These are phyloP conservation scores for Microctonus hyperodae DNA, from an alignment of 2,888 invertebrate genomes.

Conservation along the genomic window DNA sequence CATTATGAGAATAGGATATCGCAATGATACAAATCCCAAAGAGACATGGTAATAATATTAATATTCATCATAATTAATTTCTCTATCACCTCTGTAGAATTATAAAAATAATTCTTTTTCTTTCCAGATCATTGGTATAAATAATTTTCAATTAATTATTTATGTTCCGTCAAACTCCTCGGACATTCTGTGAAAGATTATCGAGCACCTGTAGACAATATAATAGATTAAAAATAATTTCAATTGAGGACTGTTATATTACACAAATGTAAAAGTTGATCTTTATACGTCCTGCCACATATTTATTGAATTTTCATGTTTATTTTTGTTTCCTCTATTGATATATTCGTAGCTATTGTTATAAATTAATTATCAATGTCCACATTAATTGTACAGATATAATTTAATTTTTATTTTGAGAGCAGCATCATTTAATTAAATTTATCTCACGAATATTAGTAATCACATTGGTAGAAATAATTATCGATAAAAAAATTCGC, in stretches of 20 bases:
- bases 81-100: neutral
- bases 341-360: neutral
- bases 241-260: neutral
- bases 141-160: neutral
- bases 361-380: neutral
- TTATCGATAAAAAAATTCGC: neutral
- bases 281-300: neutral
- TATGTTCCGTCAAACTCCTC: neutral
- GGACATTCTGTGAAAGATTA: neutral
- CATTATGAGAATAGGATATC: conserved; percentile 51
- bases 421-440: neutral
- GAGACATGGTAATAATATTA: conserved; percentile 47
- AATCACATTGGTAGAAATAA: neutral
- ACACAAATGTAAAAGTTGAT: neutral
- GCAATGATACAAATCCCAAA: conserved; percentile 42
- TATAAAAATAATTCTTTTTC: neutral
- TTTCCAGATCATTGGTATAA: conserved; percentile 8
- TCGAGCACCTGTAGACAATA: neutral
- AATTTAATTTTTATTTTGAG: neutral
- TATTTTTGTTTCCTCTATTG: neutral
- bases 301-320: neutral
- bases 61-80: neutral
- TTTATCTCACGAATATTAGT: neutral
- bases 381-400: neutral
- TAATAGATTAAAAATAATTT: neutral